Evolutionary conservation across 2,888 invertebrate species (phyloP).

Genomic region (Chymomyza amoena): DNA sequence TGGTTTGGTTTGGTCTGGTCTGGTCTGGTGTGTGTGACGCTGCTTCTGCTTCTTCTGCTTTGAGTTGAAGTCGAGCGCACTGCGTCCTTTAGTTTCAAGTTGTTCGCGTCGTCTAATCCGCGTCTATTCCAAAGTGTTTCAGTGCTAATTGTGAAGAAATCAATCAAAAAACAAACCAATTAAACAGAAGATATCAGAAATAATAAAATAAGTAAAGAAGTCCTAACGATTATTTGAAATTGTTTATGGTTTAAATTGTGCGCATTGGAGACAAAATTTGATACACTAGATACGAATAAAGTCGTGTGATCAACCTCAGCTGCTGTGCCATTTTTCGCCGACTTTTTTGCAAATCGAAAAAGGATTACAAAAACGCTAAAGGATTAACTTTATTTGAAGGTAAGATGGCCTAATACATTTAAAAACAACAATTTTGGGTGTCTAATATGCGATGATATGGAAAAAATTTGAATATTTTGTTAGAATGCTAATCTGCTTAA

Average conservation of each 20-base stretch:
- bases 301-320: slow-evolving; percentile 20
- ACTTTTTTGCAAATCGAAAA: slow-evolving; percentile 28
- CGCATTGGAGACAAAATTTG: slow-evolving; percentile 7
- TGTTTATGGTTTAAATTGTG: slow-evolving; percentile 12
- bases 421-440: no score
- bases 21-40: slow-evolving; percentile 33
- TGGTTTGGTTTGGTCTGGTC: background rate
- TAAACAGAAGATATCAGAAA: background rate
- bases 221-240: background rate
- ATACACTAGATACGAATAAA: background rate
- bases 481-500: no score
- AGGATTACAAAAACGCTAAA: slow-evolving; percentile 33
- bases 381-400: slow-evolving; percentile 53
- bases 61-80: slow-evolving; percentile 15
- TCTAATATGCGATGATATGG: no score
- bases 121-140: background rate
- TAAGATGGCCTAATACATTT: slow-evolving; percentile 26
- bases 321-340: slow-evolving; percentile 31
- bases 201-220: background rate
- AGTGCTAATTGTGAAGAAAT: background rate
- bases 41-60: slow-evolving; percentile 38
- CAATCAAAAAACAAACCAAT: background rate
- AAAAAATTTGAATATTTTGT: no score
- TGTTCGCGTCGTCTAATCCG: background rate
- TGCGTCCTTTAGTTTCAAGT: background rate